Conservation (phyloP, 2,888 invertebrate species). For the Synergus japonicus region DNA sequence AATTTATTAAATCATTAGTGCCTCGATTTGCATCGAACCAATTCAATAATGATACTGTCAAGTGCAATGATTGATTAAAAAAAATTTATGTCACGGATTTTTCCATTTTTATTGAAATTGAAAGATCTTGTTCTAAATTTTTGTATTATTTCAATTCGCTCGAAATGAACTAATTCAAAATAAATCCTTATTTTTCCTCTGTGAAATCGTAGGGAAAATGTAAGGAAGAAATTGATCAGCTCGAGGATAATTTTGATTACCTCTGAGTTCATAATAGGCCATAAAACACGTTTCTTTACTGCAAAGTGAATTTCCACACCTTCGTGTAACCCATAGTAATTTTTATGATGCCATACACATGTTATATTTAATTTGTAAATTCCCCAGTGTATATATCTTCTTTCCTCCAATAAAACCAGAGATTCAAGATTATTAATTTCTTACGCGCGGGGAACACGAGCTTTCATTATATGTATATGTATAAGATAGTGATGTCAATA, state of each 20-base stretch:
- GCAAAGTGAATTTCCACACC: slow-evolving; percentile 15
- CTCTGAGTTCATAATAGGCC: background rate
- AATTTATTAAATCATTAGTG: slow-evolving; percentile 33
- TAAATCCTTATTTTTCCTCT: too few relatives aligned
- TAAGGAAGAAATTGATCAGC: background rate
- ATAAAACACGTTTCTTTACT: background rate
- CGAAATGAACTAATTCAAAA: too few relatives aligned
- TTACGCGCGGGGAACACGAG: background rate
- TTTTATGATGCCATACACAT: slow-evolving; percentile 9
- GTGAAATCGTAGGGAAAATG: too few relatives aligned
- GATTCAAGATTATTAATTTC: slow-evolving; percentile 1
- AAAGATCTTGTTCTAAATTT: too few relatives aligned
- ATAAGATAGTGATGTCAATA: background rate
- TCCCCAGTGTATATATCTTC: background rate
- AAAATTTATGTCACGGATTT: background rate
- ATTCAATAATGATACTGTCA: background rate
- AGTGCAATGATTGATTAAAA: slow-evolving; percentile 3
- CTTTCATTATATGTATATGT: background rate
- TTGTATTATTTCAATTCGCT: too few relatives aligned
- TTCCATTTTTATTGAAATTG: too few relatives aligned
- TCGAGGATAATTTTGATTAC: background rate
- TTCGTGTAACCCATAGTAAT: background rate
- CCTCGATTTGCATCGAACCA: background rate
- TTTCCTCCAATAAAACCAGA: background rate
- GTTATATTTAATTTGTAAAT: slow-evolving; percentile 1